These are phyloP conservation scores for Protosalanx chinensis DNA, from an alignment of 2,797 vertebrate species.

Conservation along the genomic window DNA sequence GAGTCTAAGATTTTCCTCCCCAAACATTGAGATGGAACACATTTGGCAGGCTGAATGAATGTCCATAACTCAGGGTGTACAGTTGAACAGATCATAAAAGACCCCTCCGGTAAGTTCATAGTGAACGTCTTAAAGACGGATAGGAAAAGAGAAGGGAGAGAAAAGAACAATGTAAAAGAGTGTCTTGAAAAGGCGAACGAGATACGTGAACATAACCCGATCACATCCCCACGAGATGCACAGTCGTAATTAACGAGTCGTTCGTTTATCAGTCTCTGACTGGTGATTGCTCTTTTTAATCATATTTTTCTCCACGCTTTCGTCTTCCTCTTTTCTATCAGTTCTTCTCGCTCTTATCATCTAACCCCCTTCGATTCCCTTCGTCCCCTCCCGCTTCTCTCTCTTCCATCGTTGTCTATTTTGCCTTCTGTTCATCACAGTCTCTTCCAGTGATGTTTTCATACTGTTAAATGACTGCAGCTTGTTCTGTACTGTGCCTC, in stretches of 20 bases:
- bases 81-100: background rate
- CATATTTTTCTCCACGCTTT: conserved; percentile 79
- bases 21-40: background rate
- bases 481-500: conserved; percentile 16
- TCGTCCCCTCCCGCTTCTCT: conserved; percentile 46
- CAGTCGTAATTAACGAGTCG: conserved; percentile 84
- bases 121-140: conserved; percentile 16
- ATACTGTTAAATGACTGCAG: conserved; percentile 29
- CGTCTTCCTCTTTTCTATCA: conserved; percentile 71
- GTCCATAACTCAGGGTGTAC: background rate
- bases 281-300: conserved; percentile 91
- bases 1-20: background rate
- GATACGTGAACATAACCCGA: conserved; percentile 62
- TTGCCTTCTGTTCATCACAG: conserved; percentile 56
- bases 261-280: conserved; percentile 84
- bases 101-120: background rate
- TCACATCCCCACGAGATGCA: conserved; percentile 78
- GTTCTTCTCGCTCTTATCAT: conserved; percentile 73
- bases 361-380: conserved; percentile 59
- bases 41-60: background rate
- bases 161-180: conserved; percentile 25
- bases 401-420: conserved; percentile 45
- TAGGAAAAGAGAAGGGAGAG: conserved; percentile 49
- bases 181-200: background rate
- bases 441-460: conserved; percentile 43